Conservation (phyloP, 1,140 invertebrate genomes). For the Meloidogyne hapla region DNA sequence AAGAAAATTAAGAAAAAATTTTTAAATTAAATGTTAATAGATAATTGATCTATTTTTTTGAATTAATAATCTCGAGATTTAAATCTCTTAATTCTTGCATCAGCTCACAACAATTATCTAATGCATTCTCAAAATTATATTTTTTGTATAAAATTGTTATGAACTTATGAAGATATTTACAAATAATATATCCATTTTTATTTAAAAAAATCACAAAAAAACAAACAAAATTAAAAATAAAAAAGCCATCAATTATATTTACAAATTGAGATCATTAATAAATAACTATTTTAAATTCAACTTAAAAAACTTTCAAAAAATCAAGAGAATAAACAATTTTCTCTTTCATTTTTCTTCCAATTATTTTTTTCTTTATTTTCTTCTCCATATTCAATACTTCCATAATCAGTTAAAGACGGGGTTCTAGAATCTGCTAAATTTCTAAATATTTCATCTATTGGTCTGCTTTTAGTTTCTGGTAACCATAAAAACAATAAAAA, state of each 20-base stretch:
- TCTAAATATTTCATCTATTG: slow-evolving; percentile 28
- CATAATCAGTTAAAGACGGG: background rate
- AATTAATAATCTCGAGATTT: too few species aligned
- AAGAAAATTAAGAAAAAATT: too few species aligned
- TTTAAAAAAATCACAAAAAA: too few species aligned
- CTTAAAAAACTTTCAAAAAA: background rate
- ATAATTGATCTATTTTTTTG: too few species aligned
- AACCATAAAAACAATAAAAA: slow-evolving; percentile 3
- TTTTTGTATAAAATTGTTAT: too few species aligned
- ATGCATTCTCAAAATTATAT: too few species aligned
- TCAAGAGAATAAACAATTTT: background rate
- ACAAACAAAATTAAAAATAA: too few species aligned
- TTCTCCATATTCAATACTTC: background rate
- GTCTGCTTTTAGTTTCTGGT: slow-evolving; percentile 22
- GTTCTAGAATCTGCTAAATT: slow-evolving; percentile 16
- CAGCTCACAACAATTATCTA: too few species aligned
- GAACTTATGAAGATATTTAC: too few species aligned
- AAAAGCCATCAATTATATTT: background rate
- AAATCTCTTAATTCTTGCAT: too few species aligned
- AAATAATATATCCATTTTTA: too few species aligned
- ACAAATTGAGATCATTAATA: background rate
- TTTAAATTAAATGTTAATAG: too few species aligned
- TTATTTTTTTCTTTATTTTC: background rate
- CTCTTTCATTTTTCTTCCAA: background rate
- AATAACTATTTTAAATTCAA: background rate